Base-by-base conservation (phyloP, 2,113 vertebrate species). In the Pelusios castaneus region DNA sequence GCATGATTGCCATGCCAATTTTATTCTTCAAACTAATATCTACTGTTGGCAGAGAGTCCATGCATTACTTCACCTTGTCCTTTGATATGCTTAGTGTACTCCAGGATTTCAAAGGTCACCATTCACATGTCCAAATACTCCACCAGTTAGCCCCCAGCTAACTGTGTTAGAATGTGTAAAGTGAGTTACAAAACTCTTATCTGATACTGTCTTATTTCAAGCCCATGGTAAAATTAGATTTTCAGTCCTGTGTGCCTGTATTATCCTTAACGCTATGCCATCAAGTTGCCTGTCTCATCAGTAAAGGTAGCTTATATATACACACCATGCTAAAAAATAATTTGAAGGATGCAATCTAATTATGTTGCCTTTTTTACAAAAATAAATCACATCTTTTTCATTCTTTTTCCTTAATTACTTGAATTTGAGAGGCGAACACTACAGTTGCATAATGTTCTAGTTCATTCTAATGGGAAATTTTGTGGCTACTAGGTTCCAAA, bases 251-350 rank as follows among this genome's bases (percentile, higher is more conserved):
- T 13, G 29, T 34, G 3, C 58, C 29, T 60, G 14, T 60, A 29
- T 31, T 58, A 58, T 58, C 56, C 29, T 27, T 34, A 34, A 52
- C 51, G 14, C 16, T 52, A 88, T 63, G 87, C 29, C 89, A 67
- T 55, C 49, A 76, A 29, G 58, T 41, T 24, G 54, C 76, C 6
- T 83, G 73, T 84, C 55, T 90, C 60, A 52, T 10, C 5, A 43
- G 41, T 17, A 47, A 54, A 85, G 95, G 73, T 29, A 96, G 70
- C 85, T 90, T 85, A 51, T 70, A 47, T 22, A 87, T 51, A 95
- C n/a, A n/a, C n/a, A n/a, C 86, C 29, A 90, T 63, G 91, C 21
- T 63, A 85, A 84, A 49, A 21, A 92, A 22, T 77, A 89, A 90
- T 24, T 80, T 29, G 49, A 83, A 9, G 4, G 82, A 56, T 79